Base-by-base conservation (phyloP, 1,140 invertebrate species). In the Colletes latitarsis region DNA sequence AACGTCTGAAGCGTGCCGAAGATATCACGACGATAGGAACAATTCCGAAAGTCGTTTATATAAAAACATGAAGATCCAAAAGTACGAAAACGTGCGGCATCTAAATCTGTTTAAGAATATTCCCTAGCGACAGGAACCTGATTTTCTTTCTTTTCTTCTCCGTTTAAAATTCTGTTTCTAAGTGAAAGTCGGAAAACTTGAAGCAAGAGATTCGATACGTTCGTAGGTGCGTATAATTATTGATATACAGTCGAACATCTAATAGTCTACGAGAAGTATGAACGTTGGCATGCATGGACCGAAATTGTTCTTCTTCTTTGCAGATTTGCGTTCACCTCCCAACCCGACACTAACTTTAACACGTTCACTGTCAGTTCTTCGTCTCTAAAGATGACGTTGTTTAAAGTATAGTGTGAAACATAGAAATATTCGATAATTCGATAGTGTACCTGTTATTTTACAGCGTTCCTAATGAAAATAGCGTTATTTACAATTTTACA, bases 281-380 rank as follows among this genome's bases (percentile, higher is more conserved):
- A 41, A 62, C 55, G 6, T 49, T 14, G n/a, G 17, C 15, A 19
- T 30, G 41, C 67, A 80, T 71, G 71, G 1, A 49, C 10, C 49
- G 49, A 49, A 8, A 49, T 12, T 49, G 10, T 46, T 46, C 49
- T 21, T 5, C 14, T 52, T 39, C 19, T 2, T 30, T 30, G n/a
- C 12, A n/a, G 8, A 5, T 62, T 77, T 39, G 5, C 14, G 4
- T 19, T 41, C 21, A 0, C 57, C 66, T 66, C 30, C 6, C 66
- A 77, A 64, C 66, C 64, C 80, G 66, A 41, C 66, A 6, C 17
- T 21, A 53, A 53, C 19, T 30, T 30, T 49, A 81, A 63, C 49
- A 57, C 9, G 46, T 14, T n/a, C 30, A 30, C 30, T 30, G 30
- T 2, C 30, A 30, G 30, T 30, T 30, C 30, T 30, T 30, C 30